phyloP scores from a whole-genome alignment of 2,113 vertebrate genomes.

The Seriola aureovittata region DNA sequence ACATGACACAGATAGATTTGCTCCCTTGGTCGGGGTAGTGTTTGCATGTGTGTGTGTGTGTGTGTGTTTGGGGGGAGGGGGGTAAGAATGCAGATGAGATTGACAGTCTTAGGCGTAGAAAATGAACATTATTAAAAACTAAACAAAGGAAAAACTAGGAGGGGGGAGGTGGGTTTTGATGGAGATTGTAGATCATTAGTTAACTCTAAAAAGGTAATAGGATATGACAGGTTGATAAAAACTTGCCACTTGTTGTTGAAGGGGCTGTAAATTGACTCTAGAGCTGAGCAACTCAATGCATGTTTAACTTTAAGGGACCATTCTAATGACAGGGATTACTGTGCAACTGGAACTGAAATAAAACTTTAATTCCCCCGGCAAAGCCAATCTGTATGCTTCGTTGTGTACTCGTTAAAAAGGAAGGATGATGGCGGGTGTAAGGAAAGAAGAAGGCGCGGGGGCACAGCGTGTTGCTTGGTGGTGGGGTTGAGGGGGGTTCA shows the following conservation, averaged over 20 bases:
- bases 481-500: constrained; percentile 68
- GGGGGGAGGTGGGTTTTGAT: constrained; percentile 1
- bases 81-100: constrained; percentile 66
- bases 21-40: constrained; percentile 48
- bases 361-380: constrained; percentile 87
- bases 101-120: constrained; percentile 50
- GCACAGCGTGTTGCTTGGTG: neutral
- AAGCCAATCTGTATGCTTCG: constrained; percentile 87
- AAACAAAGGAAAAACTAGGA: constrained; percentile 48
- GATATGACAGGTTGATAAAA: constrained; percentile 82
- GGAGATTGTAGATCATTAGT: constrained; percentile 27
- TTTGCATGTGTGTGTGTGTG: constrained; percentile 10
- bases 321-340: constrained; percentile 89
- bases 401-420: constrained; percentile 89
- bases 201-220: constrained; percentile 71
- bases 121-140: constrained; percentile 69
- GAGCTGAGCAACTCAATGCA: constrained; percentile 80
- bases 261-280: constrained; percentile 69
- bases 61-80: neutral
- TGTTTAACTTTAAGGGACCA: constrained; percentile 88
- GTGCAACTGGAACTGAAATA: constrained; percentile 87
- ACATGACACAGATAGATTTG: constrained; percentile 29
- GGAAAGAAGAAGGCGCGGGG: constrained; percentile 10
- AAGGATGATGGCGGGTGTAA: constrained; percentile 27
- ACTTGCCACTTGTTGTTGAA: constrained; percentile 80